Conservation (phyloP, 2,888 invertebrate genomes). For the Platycheirus albimanus region DNA sequence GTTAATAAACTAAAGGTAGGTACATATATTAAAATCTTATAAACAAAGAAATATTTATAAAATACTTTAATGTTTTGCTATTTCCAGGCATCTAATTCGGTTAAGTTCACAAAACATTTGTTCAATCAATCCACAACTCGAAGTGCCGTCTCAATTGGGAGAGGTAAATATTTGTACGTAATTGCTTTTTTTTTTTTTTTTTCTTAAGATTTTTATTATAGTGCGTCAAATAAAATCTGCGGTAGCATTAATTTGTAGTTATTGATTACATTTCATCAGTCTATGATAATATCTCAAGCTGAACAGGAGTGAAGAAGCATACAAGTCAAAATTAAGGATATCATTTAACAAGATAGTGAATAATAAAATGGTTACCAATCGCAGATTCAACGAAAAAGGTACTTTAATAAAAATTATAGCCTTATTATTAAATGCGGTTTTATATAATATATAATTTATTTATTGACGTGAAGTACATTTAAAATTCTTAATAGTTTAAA, state of each 20-base stretch:
- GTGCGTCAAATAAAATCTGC: background rate
- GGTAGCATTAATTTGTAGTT: conserved; percentile 1
- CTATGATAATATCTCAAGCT: conserved; percentile 7
- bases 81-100: background rate
- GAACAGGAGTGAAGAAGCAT: conserved; percentile 15
- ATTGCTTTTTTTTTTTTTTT: background rate
- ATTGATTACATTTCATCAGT: conserved; percentile 21
- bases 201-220: background rate
- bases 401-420: conserved; percentile 16
- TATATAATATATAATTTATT: too few relatives aligned
- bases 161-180: conserved; percentile 22
- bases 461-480: too few relatives aligned
- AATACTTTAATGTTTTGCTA: background rate
- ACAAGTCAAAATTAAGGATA: background rate
- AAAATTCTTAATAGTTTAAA: too few relatives aligned
- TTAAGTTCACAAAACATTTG: background rate
- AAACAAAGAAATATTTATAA: background rate
- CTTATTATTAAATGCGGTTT: too few relatives aligned
- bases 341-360: background rate
- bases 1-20: too few relatives aligned
- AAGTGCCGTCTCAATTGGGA: background rate
- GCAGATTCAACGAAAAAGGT: conserved; percentile 80
- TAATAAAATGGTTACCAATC: conserved; percentile 79
- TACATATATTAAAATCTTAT: background rate
- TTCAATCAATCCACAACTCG: background rate